Evolutionary conservation across 2,888 invertebrate genomes (phyloP), one percentile per base, ranked within the genome.

Genomic region (Metallyticus violacea): DNA sequence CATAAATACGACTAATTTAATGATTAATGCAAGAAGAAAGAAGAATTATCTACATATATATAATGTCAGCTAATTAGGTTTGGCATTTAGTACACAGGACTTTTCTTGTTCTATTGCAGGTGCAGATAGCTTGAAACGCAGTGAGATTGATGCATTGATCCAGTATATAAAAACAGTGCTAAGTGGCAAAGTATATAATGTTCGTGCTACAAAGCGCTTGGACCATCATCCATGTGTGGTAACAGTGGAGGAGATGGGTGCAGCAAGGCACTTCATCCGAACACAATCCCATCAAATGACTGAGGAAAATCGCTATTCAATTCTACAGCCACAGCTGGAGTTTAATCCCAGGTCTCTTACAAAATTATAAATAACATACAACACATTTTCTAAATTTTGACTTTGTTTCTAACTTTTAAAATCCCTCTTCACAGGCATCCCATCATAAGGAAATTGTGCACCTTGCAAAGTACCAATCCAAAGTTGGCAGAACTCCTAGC

Each of bases 231-330:
- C 99, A 0, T 99, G 99, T 91, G 97, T 99, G 0, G 95, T 99
- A 2, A 98, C 98, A 0, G 98, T 99, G 0, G 97, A 97, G 89
- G 99, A 99, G 92, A 99, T 99, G 98, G 99, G 97, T 0, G 97
- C 98, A 1, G 99, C 99, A 0, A 93, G 99, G 81, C 99, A 99
- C 92, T 99, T 99, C 90, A 95, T 99, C 86, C 94, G 97, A 86
- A 98, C 98, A 0, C 97, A 98, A 90, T 96, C 97, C 85, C 95
- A 96, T 89, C 95, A 94, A 89, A 91, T 97, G 86, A 94, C 95
- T 0, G 97, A 98, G 90, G 97, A 98, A 90, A 96, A 96, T 91
- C 94, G 97, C 90, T 97, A 95, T 90, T 96, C 96, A 0, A 92
- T 99, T 87, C 92, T 99, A 85, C 97, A 98, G 90, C 99, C 99